These are phyloP conservation scores for Sussaba pulchella DNA, from an alignment of 2,888 invertebrate genomes.

Conservation along the genomic window DNA sequence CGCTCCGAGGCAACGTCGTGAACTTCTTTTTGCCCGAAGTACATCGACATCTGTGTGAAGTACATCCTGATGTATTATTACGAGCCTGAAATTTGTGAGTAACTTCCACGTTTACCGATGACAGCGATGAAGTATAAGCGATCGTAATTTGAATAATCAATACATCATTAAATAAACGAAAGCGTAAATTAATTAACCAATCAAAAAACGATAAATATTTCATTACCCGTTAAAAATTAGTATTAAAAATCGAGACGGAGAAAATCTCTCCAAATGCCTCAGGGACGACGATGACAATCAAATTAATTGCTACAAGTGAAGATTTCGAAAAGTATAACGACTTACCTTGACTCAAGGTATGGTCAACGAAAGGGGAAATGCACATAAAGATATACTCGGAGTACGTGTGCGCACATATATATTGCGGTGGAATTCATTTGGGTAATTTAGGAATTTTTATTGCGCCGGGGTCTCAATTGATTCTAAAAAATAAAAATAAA, in stretches of 20 bases:
- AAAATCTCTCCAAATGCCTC: conserved; percentile 17
- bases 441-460: no score
- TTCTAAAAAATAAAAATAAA: no score
- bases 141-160: no score
- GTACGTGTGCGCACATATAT: neutral
- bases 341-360: conserved; percentile 40
- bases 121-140: neutral
- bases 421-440: no score
- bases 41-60: neutral
- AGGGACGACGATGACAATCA: neutral
- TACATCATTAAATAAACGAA: no score
- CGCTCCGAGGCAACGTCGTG: neutral
- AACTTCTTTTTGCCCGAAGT: neutral
- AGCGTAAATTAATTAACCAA: no score
- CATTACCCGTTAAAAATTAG: conserved; percentile 4
- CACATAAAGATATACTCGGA: conserved; percentile 23
- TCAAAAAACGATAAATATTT: no score
- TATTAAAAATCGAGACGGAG: conserved; percentile 16
- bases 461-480: no score
- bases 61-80: neutral
- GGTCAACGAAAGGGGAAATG: conserved; percentile 33
- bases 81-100: no score
- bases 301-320: neutral
- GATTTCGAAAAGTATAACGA: conserved; percentile 29
- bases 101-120: neutral